A percentile compares a stretch with the other conserved stretches of the same genome.
Evolutionary conservation across 1,140 invertebrate genomes (phyloP).

Genomic region (Brachionus paranguensis): DNA sequence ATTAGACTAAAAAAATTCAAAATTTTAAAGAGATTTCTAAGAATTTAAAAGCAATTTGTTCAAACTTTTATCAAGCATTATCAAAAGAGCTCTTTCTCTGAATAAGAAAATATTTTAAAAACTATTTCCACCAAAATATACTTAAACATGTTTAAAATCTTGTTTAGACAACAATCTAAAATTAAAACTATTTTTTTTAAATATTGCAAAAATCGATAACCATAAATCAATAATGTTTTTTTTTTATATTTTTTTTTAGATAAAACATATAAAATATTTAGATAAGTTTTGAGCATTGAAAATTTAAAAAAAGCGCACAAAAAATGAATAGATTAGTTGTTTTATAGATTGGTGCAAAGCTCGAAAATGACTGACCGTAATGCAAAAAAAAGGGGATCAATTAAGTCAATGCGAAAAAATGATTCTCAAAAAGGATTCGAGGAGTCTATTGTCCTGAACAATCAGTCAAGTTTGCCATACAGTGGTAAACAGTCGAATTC

Average conservation of each 20-base stretch:
- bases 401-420: background rate
- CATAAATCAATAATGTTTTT: background rate
- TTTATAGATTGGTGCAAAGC: background rate
- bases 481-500: background rate
- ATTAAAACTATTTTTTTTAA: background rate
- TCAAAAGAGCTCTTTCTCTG: background rate
- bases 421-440: background rate
- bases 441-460: slow-evolving; percentile 16
- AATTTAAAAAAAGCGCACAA: background rate
- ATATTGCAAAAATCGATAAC: background rate
- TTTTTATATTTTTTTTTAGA: background rate
- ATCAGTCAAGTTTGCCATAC: background rate
- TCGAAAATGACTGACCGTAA: background rate
- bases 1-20: background rate
- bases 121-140: background rate
- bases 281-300: background rate
- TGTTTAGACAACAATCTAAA: background rate
- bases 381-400: background rate
- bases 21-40: background rate
- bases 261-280: background rate
- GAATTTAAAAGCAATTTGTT: background rate
- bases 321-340: background rate
- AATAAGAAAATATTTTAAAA: background rate
- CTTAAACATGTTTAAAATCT: background rate
- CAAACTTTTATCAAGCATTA: background rate